A percentile compares a stretch with the other conserved stretches of the same genome.
Evolutionary conservation across 2,797 vertebrate species (phyloP).

Genomic region (Pangasius mekongensis): DNA sequence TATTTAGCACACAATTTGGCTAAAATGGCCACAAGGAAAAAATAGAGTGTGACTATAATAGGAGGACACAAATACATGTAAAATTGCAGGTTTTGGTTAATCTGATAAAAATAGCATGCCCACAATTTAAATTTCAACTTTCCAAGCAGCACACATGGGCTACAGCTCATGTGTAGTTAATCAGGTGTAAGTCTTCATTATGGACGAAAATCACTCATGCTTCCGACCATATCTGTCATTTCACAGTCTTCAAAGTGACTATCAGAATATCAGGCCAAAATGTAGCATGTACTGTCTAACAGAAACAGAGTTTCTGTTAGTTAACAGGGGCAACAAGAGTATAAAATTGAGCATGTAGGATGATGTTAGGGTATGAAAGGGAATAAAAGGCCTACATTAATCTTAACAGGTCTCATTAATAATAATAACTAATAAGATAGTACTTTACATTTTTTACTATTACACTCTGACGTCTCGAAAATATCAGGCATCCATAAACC

Average conservation of each 20-base stretch:
- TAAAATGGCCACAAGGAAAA: not conserved
- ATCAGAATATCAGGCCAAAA: not conserved
- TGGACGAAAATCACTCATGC: not conserved
- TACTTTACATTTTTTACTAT: not conserved
- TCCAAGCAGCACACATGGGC: not conserved
- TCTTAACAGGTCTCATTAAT: not conserved
- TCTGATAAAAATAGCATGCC: not conserved
- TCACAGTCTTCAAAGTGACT: not conserved
- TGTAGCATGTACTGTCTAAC: not conserved
- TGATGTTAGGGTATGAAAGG: not conserved
- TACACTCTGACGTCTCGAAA: not conserved
- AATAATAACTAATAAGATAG: not conserved
- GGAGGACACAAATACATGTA: not conserved
- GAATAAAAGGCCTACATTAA: not conserved
- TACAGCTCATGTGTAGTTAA: not conserved
- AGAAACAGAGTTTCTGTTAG: not conserved
- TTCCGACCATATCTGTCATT: not conserved
- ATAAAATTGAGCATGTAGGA: not conserved
- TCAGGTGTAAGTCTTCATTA: not conserved
- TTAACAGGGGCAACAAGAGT: not conserved
- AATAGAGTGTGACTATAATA: not conserved
- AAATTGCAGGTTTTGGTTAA: not conserved
- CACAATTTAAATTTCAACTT: not conserved
- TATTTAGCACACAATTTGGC: not conserved
- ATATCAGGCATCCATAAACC: not conserved